Evolutionary conservation across 2,797 vertebrate genomes (phyloP), one percentile per base, ranked within the genome.

Genomic region (Phrynocephalus guinanensis): DNA sequence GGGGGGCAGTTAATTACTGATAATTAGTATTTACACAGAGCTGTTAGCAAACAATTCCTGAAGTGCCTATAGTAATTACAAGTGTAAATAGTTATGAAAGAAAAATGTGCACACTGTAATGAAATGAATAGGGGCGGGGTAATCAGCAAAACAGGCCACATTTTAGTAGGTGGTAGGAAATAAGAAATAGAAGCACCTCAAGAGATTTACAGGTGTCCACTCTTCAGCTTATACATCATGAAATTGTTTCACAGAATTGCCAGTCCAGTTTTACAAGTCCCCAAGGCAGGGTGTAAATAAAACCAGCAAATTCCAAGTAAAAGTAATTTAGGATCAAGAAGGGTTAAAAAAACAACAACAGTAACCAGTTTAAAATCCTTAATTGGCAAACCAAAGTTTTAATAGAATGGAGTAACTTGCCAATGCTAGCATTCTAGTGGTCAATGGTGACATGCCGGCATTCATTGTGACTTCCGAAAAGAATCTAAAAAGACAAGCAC

Each of bases 11-110:
- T 97, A 97, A 97, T 98, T 97, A 97, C 96, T 91, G 96, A 97
- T 98, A 97, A 98, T 98, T 97, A 96, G 94, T 96, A 97, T 98
- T 98, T 97, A 97, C 96, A 97, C 96, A 96, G 96, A 96, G 96
- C 96, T 97, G 97, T 98, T 94, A 96, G 96, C 95, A 96, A 97
- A 97, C 93, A 94, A 96, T 95, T 97, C 96, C 96, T 97, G 94
- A 96, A 96, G 96, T 95, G 95, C 93, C 94, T 93, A 95, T 95
- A 94, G 97, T 97, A 97, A 98, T 98, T 97, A 97, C 93, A 96
- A 91, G 97, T 98, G 97, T 96, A 98, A 98, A 98, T 98, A 94
- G 95, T 95, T 95, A 93, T 94, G 92, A 93, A 93, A 94, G 92
- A 93, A 95, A 94, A 93, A 95, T 90, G 73, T 91, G 93, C 78